Evolutionary conservation across 2,888 invertebrate species (phyloP).

Genomic region (Cylindroiulus punctatus): DNA sequence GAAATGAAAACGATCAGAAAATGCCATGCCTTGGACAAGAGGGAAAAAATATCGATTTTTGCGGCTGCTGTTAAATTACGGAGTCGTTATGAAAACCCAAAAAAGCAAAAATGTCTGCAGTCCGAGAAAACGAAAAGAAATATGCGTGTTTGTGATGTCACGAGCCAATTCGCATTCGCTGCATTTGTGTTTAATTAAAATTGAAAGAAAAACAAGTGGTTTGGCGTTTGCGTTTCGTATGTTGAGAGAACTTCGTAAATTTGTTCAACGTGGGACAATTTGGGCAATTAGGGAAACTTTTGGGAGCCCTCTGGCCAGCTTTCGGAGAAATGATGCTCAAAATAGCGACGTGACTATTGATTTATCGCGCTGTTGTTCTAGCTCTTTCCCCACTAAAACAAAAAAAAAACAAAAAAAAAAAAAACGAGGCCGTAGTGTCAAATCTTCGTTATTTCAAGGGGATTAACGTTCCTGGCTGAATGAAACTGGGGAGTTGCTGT

Average conservation of each 20-base stretch:
- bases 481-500: neutral
- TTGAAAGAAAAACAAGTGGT: neutral
- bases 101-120: neutral
- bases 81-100: neutral
- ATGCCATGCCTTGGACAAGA: no score
- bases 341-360: conserved; percentile 15
- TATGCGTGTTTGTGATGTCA: neutral
- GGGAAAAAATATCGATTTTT: no score
- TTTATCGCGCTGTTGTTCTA: neutral
- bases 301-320: conserved; percentile 7
- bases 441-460: neutral
- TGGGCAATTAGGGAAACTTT: neutral
- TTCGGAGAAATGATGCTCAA: neutral
- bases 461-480: neutral
- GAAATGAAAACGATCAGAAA: no score
- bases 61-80: no score
- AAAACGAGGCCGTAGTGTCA: neutral
- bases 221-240: neutral
- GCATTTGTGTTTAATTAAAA: neutral
- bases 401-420: neutral
- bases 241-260: neutral
- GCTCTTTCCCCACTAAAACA: neutral
- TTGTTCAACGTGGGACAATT: neutral
- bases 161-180: neutral
- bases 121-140: neutral